phyloP scores from a whole-genome alignment of 2,797 vertebrate genomes.

The Ctenopoma kingsleyae region DNA sequence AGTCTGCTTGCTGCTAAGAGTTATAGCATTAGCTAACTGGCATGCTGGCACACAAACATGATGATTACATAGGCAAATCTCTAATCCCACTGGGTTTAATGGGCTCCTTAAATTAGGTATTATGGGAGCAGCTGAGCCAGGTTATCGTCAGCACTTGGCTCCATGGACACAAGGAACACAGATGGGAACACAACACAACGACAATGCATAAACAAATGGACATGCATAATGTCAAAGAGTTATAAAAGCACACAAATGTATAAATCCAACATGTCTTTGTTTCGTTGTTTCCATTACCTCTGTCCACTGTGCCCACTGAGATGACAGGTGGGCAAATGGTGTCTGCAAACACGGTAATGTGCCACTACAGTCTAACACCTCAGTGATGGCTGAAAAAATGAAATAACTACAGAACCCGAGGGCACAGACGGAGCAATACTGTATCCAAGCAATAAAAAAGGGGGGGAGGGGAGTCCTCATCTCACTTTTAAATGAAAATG shows the following conservation, averaged over 20 bases:
- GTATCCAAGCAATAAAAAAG: slow-evolving; percentile 15
- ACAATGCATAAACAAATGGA: slow-evolving; percentile 49
- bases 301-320: slow-evolving; percentile 23
- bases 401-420: slow-evolving; percentile 3
- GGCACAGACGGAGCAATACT: slow-evolving; percentile 8
- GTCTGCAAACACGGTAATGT: slow-evolving; percentile 36
- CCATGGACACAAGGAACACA: slow-evolving; percentile 53
- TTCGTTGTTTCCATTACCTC: slow-evolving; percentile 54
- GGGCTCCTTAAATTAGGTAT: slow-evolving; percentile 67
- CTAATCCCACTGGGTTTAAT: slow-evolving; percentile 70
- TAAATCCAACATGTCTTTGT: slow-evolving; percentile 36
- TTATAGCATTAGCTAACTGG: slow-evolving; percentile 56
- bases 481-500: slow-evolving; percentile 40
- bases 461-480: not conserved
- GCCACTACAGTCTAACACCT: slow-evolving; percentile 22
- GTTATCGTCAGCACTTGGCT: slow-evolving; percentile 56
- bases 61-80: slow-evolving; percentile 61
- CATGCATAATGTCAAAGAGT: slow-evolving; percentile 28
- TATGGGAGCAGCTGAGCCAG: slow-evolving; percentile 58
- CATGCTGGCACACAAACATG: slow-evolving; percentile 49
- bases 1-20: slow-evolving; percentile 42
- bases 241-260: slow-evolving; percentile 45
- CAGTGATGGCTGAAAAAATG: slow-evolving; percentile 8
- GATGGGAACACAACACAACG: slow-evolving; percentile 52
- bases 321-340: slow-evolving; percentile 43